Percentiles rank a stretch among this genome's conserved stretches.
phyloP scores from a whole-genome alignment of 1,140 invertebrate genomes.

The Apis florea region DNA sequence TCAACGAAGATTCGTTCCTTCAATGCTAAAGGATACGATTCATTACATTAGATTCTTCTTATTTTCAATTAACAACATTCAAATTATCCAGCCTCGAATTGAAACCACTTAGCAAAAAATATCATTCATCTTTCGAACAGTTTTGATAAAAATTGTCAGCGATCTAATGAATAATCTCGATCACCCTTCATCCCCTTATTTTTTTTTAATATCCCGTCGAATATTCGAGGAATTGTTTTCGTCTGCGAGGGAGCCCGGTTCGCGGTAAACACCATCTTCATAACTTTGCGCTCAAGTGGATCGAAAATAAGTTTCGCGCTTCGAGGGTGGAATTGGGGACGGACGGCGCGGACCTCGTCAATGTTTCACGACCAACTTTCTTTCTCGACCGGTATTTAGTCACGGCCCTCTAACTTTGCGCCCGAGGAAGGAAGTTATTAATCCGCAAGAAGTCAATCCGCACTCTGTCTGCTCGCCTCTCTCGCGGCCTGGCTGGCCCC shows the following conservation, averaged over 20 bases:
- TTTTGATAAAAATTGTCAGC: too few relatives aligned
- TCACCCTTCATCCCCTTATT: too few relatives aligned
- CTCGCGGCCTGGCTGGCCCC: constrained; percentile 10
- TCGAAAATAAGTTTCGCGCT: constrained; percentile 47
- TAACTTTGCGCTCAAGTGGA: constrained; percentile 30
- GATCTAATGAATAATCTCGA: too few relatives aligned
- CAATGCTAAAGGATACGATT: too few relatives aligned
- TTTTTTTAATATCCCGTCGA: background rate
- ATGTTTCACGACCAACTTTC: constrained; percentile 63
- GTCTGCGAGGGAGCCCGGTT: background rate
- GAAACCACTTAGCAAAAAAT: too few relatives aligned
- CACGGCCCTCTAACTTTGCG: constrained; percentile 52
- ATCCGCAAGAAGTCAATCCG: constrained; percentile 63
- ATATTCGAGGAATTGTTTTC: background rate
- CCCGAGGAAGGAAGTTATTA: constrained; percentile 62
- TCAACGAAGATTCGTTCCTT: too few relatives aligned
- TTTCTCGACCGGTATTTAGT: constrained; percentile 59
- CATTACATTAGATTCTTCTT: too few relatives aligned
- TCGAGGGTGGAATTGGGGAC: background rate
- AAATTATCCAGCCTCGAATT: too few relatives aligned
- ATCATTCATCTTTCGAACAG: too few relatives aligned
- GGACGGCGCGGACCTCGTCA: constrained; percentile 26
- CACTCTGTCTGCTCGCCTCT: constrained; percentile 32
- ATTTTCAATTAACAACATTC: too few relatives aligned
- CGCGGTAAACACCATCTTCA: constrained; percentile 37